Base-by-base conservation (phyloP, 1,140 invertebrate species). In the Lepidurus arcticus region DNA sequence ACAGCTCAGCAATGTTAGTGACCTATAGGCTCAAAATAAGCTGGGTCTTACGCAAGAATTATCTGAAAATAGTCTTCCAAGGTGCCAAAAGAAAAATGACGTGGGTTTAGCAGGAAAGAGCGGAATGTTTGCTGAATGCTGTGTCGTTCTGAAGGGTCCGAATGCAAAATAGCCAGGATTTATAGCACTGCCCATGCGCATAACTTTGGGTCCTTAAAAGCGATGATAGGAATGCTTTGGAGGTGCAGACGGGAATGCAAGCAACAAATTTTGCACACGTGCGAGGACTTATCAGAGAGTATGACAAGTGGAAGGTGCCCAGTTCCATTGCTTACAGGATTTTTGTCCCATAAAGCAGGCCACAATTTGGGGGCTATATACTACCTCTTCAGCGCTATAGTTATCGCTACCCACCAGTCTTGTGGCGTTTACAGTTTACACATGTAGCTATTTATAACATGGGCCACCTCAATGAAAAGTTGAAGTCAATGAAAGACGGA, bases 381-480 rank as follows among this genome's bases (percentile, higher is more conserved):
- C 34, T 34, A 34, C 34, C 34, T 34, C 34, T 34, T 34, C 34
- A 34, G 34, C 34, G 34, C 34, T 34, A 34, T n/a, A 24, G 34
- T 34, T 34, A 1, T 34, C 34, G 34, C 34, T 34, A 34, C 34
- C 34, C 34, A 34, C 34, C 34, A 34, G 34, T 65, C 53, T 7
- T 65, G 53, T 65, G 53, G 53, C 53, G 53, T 65, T 65, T 65
- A 21, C 16, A 65, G 53, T 65, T 65, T 65, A 65, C 53, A 65
- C 53, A 21, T 21, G 53, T n/a, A 65, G 9, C 53, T 65, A 65
- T 65, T 65, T 65, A 65, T 65, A 65, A 65, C 53, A 13, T 4
- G 53, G 53, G 53, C 53, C 53, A 65, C 53, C 53, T 65, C 53
- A 65, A 65, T 65, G 53, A 65, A 65, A 65, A 65, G 53, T 65